Conservation (phyloP, 2,888 invertebrate species). For the Scaptomyza reducta region DNA sequence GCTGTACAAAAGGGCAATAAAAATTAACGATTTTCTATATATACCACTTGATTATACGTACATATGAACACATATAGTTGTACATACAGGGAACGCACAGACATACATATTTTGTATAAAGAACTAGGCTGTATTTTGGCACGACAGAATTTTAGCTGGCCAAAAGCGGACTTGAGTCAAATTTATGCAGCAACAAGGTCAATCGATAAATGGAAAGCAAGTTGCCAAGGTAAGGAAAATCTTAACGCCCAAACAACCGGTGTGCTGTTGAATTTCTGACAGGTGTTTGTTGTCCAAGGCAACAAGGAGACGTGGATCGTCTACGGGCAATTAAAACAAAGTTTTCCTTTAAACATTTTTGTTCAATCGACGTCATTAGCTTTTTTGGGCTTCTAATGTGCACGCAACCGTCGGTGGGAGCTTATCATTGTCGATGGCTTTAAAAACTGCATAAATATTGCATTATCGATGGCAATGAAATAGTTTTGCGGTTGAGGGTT, state of each 20-base stretch:
- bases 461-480: constrained; percentile 66
- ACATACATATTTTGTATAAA: neutral
- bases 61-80: neutral
- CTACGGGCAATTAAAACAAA: constrained; percentile 40
- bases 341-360: constrained; percentile 44
- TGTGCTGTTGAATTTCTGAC: constrained; percentile 53
- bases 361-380: constrained; percentile 47
- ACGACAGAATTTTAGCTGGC: constrained; percentile 31
- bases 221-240: constrained; percentile 71
- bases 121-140: constrained; percentile 28
- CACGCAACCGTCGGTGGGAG: constrained; percentile 46
- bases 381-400: constrained; percentile 18
- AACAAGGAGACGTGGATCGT: constrained; percentile 35
- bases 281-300: constrained; percentile 70
- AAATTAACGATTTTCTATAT: constrained; percentile 25
- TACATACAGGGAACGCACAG: neutral
- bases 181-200: constrained; percentile 78
- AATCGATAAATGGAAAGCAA: constrained; percentile 69
- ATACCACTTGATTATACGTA: neutral
- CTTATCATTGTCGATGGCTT: constrained; percentile 52
- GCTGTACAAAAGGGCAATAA: constrained; percentile 36
- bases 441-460: constrained; percentile 32
- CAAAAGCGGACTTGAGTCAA: constrained; percentile 52
- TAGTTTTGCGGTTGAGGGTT: constrained; percentile 53
- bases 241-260: constrained; percentile 61